Evolutionary conservation across 2,113 vertebrate species (phyloP).

Genomic region (Chaetura pelagica): DNA sequence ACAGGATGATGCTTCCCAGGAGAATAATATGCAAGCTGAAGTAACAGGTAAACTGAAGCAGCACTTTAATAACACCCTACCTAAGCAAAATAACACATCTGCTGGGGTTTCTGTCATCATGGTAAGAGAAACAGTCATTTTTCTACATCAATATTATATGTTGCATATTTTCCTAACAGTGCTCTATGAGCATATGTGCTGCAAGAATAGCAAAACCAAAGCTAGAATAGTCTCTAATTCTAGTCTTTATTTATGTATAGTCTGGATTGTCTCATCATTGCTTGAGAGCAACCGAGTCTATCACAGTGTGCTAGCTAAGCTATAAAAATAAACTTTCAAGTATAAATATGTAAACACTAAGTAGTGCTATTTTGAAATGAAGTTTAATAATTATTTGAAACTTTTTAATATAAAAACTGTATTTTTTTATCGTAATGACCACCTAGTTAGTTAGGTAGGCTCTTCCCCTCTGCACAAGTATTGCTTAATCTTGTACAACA

Average conservation of each 20-base stretch:
- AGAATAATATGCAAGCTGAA: conserved; percentile 94
- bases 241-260: not conserved
- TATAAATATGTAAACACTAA: not conserved
- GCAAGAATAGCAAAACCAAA: conserved; percentile 54
- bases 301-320: not conserved
- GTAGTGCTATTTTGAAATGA: not conserved
- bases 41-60: conserved; percentile 97
- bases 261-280: not conserved
- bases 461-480: not conserved
- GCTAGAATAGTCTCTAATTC: not conserved
- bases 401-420: not conserved
- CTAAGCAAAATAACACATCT: conserved; percentile 87
- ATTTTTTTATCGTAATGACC: not conserved
- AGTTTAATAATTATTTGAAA: not conserved
- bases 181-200: not conserved
- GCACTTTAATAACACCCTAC: conserved; percentile 90
- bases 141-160: not conserved
- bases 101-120: conserved; percentile 94
- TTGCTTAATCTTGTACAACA: not conserved
- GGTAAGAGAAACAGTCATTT: conserved; percentile 80
- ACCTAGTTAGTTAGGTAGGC: not conserved
- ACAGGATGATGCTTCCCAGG: conserved; percentile 87
- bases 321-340: not conserved
- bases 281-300: not conserved
- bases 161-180: conserved; percentile 4